phyloP scores from a whole-genome alignment of 2,888 invertebrate genomes.

The Xylota segnis region DNA sequence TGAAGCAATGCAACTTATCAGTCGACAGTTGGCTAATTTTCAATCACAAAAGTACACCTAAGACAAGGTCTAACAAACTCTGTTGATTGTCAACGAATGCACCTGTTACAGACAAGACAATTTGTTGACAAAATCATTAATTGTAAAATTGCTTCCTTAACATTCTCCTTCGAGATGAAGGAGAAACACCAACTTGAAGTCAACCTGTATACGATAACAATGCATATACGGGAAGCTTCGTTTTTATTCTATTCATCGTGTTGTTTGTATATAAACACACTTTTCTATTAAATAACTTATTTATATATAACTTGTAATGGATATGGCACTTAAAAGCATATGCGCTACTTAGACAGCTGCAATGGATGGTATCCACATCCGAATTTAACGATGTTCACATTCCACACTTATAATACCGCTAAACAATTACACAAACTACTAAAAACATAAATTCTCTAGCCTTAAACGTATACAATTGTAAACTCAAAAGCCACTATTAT shows the following conservation, averaged over 20 bases:
- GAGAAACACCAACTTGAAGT: slow-evolving; percentile 6
- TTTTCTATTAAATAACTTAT: slow-evolving; percentile 24
- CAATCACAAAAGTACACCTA: no score
- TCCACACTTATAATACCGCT: slow-evolving; percentile 27
- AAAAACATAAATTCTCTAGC: slow-evolving; percentile 39
- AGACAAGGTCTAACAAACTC: no score
- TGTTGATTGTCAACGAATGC: neutral
- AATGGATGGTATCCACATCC: slow-evolving; percentile 11
- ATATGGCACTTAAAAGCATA: slow-evolving; percentile 65
- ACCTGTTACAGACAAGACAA: slow-evolving; percentile 14
- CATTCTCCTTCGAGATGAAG: slow-evolving; percentile 21
- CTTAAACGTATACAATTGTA: slow-evolving; percentile 8
- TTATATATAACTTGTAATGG: slow-evolving; percentile 38
- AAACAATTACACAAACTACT: slow-evolving; percentile 35
- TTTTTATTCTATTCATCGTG: neutral
- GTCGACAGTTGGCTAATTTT: no score
- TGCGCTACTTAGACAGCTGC: slow-evolving; percentile 22
- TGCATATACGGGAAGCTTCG: slow-evolving; percentile 16
- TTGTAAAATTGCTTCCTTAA: slow-evolving; percentile 40
- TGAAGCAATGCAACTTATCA: no score
- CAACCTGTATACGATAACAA: slow-evolving; percentile 11
- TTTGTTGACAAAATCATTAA: slow-evolving; percentile 5
- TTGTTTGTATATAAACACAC: slow-evolving; percentile 23
- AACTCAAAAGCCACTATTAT: slow-evolving; percentile 28
- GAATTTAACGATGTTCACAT: slow-evolving; percentile 15